Evolutionary conservation across 2,797 vertebrate species (phyloP).

Genomic region (Gymnoscopelus microlampas): DNA sequence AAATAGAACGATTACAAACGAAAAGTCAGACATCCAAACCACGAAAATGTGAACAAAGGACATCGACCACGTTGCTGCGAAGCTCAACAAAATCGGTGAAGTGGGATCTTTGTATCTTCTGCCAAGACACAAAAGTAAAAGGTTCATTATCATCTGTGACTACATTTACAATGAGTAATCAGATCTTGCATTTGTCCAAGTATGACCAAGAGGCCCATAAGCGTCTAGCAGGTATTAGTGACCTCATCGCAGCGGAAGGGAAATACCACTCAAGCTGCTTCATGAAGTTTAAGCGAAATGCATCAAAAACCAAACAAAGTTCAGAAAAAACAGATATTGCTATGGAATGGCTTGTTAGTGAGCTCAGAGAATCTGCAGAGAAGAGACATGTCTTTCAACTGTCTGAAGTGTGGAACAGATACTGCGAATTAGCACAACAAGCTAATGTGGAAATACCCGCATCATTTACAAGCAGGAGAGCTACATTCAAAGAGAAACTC

Average conservation of each 20-base stretch:
- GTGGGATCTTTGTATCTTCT: conserved; percentile 9
- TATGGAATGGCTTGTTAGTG: conserved; percentile 4
- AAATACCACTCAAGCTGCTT: background rate
- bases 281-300: too few species aligned
- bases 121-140: conserved; percentile 5
- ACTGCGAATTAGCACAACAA: background rate
- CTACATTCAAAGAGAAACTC: conserved; percentile 8
- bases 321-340: background rate
- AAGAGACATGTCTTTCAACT: background rate
- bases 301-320: background rate
- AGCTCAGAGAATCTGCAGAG: background rate
- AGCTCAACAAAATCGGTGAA: background rate
- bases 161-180: background rate
- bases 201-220: conserved; percentile 1
- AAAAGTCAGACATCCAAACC: background rate
- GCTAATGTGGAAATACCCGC: too few species aligned
- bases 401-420: background rate
- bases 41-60: background rate
- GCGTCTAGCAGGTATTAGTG: conserved; percentile 3
- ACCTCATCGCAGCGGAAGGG: background rate
- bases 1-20: background rate
- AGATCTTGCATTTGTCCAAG: conserved; percentile 6
- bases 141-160: background rate
- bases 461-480: conserved; percentile 7
- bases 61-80: background rate